Percentiles rank a stretch among this genome's conserved stretches.
Conservation (phyloP, 2,113 vertebrate genomes). For the Macrotus californicus region DNA sequence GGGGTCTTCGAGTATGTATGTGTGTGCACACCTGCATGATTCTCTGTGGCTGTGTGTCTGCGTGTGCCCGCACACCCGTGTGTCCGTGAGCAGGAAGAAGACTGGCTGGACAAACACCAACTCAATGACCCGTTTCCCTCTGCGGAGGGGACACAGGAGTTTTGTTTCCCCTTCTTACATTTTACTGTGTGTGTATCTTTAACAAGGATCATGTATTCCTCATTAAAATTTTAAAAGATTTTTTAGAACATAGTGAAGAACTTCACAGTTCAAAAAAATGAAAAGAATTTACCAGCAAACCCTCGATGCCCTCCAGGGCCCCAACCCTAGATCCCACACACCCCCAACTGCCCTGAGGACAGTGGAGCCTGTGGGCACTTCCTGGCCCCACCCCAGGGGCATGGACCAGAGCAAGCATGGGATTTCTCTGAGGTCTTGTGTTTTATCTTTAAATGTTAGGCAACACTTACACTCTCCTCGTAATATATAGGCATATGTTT, state of each 20-base stretch:
- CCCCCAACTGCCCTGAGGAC: neutral
- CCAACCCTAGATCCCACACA: neutral
- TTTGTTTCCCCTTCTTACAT: neutral
- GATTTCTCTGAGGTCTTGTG: slow-evolving; percentile 30
- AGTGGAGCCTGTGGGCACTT: neutral
- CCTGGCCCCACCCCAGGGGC: neutral
- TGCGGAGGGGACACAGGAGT: neutral
- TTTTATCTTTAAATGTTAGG: slow-evolving; percentile 58
- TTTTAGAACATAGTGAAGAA: neutral
- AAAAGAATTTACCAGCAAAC: neutral
- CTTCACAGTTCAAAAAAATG: slow-evolving; percentile 19
- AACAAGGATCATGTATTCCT: neutral
- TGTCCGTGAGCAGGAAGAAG: neutral
- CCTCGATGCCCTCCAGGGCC: neutral
- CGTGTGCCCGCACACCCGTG: neutral
- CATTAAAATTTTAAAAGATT: neutral
- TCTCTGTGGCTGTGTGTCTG: neutral
- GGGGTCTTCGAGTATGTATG: neutral
- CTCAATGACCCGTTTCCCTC: neutral
- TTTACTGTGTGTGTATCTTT: neutral
- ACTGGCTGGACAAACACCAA: neutral
- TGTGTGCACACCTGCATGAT: neutral
- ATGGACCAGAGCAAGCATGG: neutral
- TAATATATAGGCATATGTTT: neutral
- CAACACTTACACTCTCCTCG: slow-evolving; percentile 6